phyloP scores from a whole-genome alignment of 1,140 invertebrate species.

The Ostrea denselamellosa region DNA sequence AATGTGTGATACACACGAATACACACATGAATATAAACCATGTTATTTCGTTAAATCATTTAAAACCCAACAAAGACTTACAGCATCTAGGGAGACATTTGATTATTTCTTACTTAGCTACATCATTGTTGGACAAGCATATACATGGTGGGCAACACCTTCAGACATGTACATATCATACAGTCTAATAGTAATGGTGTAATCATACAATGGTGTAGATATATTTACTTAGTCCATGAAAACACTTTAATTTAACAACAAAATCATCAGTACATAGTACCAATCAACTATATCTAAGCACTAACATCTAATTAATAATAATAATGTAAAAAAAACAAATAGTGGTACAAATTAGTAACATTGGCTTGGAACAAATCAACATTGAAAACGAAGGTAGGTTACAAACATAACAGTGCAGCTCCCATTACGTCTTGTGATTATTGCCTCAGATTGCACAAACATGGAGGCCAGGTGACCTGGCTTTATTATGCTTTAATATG shows the following conservation, averaged over 20 bases:
- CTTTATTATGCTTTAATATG: constrained; percentile 19
- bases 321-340: background rate
- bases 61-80: background rate
- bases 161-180: no score
- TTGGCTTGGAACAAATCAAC: background rate
- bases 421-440: background rate
- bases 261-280: constrained; percentile 8
- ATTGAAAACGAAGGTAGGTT: background rate
- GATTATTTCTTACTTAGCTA: no score
- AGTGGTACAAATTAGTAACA: background rate
- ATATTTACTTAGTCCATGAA: background rate
- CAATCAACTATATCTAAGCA: background rate
- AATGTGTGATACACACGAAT: background rate
- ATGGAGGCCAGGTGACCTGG: background rate
- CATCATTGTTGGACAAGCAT: no score
- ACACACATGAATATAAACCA: background rate
- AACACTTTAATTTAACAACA: background rate
- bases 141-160: no score
- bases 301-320: background rate
- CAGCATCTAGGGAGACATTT: background rate
- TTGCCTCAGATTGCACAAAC: constrained; percentile 21
- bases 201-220: no score
- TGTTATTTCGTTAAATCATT: background rate
- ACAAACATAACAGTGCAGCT: background rate
- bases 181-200: no score